A percentile compares a stretch with the other conserved stretches of the same genome.
Conservation (phyloP, 92 coral and sea anemone genomes). For the Parazoanthus swiftii region DNA sequence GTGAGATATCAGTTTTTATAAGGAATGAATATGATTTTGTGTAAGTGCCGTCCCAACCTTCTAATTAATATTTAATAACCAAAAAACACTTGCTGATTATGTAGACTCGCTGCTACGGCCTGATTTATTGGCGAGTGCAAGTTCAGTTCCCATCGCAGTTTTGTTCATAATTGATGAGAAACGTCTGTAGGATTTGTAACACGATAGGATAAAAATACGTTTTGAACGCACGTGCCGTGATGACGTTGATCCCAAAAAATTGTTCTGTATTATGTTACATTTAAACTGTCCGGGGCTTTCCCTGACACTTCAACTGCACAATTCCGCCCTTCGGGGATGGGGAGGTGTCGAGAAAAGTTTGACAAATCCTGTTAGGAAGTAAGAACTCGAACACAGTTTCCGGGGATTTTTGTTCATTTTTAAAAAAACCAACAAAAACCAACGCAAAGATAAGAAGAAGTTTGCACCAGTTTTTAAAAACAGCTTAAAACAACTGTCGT, state of each 20-base stretch:
- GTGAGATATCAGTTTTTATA: not conserved
- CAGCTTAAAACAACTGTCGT: not conserved
- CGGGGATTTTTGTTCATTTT: not conserved
- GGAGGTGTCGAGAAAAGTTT: not conserved
- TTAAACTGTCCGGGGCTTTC: slow-evolving; percentile 30
- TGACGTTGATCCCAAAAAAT: slow-evolving; percentile 9
- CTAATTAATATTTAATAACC: too few relatives aligned
- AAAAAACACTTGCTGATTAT: not conserved
- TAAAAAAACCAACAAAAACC: not conserved
- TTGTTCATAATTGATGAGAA: slow-evolving; percentile 44
- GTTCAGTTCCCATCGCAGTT: not conserved
- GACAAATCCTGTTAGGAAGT: too few relatives aligned
- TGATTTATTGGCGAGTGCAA: not conserved
- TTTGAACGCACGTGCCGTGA: slow-evolving; percentile 31
- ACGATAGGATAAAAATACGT: not conserved
- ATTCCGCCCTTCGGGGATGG: slow-evolving; percentile 22
- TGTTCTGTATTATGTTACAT: not conserved
- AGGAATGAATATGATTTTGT: not conserved
- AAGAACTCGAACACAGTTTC: not conserved
- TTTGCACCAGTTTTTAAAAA: not conserved
- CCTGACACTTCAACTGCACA: slow-evolving; percentile 1
- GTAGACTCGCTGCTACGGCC: not conserved
- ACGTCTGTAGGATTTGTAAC: slow-evolving; percentile 24
- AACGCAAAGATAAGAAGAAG: not conserved
- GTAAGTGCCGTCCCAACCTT: not conserved